Evolutionary conservation across 2,797 vertebrate species (phyloP), one percentile per base, ranked within the genome.

Genomic region (Peromyscus attwateri): DNA sequence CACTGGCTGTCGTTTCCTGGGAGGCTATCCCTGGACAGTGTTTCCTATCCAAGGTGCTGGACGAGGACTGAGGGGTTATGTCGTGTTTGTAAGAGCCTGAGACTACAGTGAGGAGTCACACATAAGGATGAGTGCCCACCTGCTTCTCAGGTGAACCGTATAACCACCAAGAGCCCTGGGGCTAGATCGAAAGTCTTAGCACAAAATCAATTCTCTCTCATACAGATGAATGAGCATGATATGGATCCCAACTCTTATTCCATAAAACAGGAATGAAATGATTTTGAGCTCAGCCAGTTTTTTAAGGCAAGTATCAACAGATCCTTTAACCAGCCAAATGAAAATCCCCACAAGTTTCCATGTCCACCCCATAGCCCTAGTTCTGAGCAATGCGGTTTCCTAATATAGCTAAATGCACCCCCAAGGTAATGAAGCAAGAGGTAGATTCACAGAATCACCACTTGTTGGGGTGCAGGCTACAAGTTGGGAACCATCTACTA

Each of bases 401-500:
- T 64, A 92, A 57, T 46, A 46, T 13, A 92, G 29, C 79, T 43
- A 83, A 93, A 91, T 49, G 9, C 43, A 79, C n/a, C 64, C 64
- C 64, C 60, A 60, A 92, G 73, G 66, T 89, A 93, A 89, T 29
- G 37, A 68, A 12, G 60, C 60, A 73, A 91, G 62, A 70, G 81
- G 89, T 34, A 12, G 13, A 10, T 49, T 93, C 90, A 76, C 1
- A 87, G 91, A 89, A 85, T 49, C 70, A 52, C 49, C 71, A 12
- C 70, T 46, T 68, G 94, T 43, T 87, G 84, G 93, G 37, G 75
- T 95, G 77, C 76, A 68, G 73, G 73, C 62, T 62, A 14, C 34
- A 76, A 87, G 75, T 94, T 11, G 10, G 68, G 83, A 85, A 68
- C 46, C 46, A 93, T 17, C 93, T 87, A 29, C 89, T 88, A 82